These are phyloP conservation scores for Muscina levida DNA, from an alignment of 2,888 invertebrate genomes.

Conservation along the genomic window DNA sequence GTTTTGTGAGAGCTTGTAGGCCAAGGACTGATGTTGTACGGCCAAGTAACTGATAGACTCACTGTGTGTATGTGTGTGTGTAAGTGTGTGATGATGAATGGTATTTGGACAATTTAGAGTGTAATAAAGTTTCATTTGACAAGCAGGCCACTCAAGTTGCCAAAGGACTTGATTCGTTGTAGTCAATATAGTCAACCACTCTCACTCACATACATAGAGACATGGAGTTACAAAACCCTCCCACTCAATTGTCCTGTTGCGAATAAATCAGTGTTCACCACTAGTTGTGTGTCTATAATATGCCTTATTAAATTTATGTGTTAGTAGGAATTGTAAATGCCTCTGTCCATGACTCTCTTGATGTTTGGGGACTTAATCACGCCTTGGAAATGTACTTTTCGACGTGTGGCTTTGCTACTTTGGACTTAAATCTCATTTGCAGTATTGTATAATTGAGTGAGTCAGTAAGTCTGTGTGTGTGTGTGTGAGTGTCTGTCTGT, in stretches of 20 bases:
- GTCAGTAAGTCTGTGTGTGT: not conserved
- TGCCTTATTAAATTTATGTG: constrained; percentile 10
- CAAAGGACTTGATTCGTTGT: not conserved
- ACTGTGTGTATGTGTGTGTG: not conserved
- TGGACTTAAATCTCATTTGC: constrained; percentile 3
- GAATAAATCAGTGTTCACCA: constrained; percentile 3
- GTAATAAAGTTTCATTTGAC: constrained; percentile 55
- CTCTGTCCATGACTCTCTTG: not conserved
- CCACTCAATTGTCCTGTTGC: not conserved
- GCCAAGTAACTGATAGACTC: not conserved
- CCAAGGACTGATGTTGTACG: not conserved
- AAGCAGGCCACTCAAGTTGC: constrained; percentile 39
- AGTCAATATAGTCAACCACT: not conserved
- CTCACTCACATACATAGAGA: not conserved
- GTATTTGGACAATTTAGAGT: constrained; percentile 52
- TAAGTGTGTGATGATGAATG: constrained; percentile 52
- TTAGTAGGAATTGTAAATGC: not conserved
- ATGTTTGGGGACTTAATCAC: constrained; percentile 7
- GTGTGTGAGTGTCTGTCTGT: no score
- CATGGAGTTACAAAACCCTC: no score
- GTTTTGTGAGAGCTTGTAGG: not conserved
- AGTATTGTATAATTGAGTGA: not conserved
- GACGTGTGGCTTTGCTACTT: not conserved
- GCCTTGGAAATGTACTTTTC: not conserved
- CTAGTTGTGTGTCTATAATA: not conserved